Base-by-base conservation (phyloP, 2,797 vertebrate species). In the Otolemur crassicaudatus region DNA sequence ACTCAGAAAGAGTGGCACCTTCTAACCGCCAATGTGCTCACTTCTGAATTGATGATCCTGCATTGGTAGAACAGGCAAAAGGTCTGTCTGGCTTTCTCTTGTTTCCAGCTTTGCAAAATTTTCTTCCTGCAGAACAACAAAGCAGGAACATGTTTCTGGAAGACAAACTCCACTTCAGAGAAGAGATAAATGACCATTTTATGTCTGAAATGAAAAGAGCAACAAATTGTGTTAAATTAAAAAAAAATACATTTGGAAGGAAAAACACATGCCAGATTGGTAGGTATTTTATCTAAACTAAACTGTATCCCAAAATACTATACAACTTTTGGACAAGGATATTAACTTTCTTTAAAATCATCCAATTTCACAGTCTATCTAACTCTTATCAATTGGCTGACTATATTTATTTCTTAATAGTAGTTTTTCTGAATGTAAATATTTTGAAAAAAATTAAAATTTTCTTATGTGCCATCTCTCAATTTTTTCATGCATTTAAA, bases 401-500 rank as follows among this genome's bases (percentile, higher is more conserved):
- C 40, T 81, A 4, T 37, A 49, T 83, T 88, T 91, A 31, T 75
- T 93, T 53, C 92, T 73, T 89, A 29, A 76, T 85, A 27, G 61
- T 92, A 90, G 23, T 86, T 81, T 87, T 58, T 94, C 20, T 37
- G 46, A 61, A 80, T 67, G 34, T 81, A 87, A 72, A 73, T 87
- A 87, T 86, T 77, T 96, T 87, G 4, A 11, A 82, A 69, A 92
- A 75, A 79, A 53, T 67, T 65, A 69, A 49, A 94, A 83, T 90
- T 46, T n/a, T 83, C 83, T 76, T 69, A 4, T 40, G 60, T 25
- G 11, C 19, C 13, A 60, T 87, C 14, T 40, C 22, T 90, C 58
- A 20, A 20, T 77, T 81, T 96, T 95, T 89, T 73, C 37, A 88
- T 79, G 95, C 61, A 83, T 82, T 94, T 94, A 43, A 69, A 94